A percentile compares a stretch with the other conserved stretches of the same genome.
Evolutionary conservation across 1,140 invertebrate species (phyloP).

Genomic region (Megalonaias nervosa): DNA sequence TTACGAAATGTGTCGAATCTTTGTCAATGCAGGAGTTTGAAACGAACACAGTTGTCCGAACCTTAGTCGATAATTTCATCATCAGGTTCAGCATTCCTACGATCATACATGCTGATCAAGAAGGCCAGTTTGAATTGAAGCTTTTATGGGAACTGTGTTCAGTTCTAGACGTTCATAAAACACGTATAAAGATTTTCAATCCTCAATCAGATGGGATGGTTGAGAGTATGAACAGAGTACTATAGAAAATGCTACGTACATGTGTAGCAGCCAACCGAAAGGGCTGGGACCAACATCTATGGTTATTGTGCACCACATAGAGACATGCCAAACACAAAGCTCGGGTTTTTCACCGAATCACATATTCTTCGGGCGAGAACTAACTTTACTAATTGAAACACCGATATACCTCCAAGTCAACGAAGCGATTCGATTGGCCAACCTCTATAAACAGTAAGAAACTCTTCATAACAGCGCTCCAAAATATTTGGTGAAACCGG

Average conservation of each 20-base stretch:
- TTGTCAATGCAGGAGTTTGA: constrained; percentile 46
- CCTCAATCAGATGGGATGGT: constrained; percentile 5
- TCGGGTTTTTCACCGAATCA: no score
- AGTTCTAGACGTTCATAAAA: constrained; percentile 27
- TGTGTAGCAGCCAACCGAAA: constrained; percentile 15
- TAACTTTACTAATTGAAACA: no score
- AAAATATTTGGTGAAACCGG: no score
- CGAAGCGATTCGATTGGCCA: no score
- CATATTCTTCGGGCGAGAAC: no score
- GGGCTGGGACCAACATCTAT: constrained; percentile 47
- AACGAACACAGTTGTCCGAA: constrained; percentile 58
- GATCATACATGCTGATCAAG: constrained; percentile 65
- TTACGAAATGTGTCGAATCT: constrained; percentile 52
- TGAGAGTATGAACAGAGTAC: not conserved
- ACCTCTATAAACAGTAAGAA: no score
- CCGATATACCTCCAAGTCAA: no score
- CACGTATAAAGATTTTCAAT: not conserved
- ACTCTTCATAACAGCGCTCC: no score
- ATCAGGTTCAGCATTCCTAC: constrained; percentile 64
- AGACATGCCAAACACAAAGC: constrained; percentile 35
- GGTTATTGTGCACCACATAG: constrained; percentile 40
- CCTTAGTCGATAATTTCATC: constrained; percentile 60
- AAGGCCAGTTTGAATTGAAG: constrained; percentile 37
- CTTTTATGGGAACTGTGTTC: constrained; percentile 35
- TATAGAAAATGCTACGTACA: not conserved